Percentiles rank a stretch among this genome's conserved stretches.
These are phyloP conservation scores for Etheostoma cragini DNA, from an alignment of 2,113 vertebrate species.

Conservation along the genomic window DNA sequence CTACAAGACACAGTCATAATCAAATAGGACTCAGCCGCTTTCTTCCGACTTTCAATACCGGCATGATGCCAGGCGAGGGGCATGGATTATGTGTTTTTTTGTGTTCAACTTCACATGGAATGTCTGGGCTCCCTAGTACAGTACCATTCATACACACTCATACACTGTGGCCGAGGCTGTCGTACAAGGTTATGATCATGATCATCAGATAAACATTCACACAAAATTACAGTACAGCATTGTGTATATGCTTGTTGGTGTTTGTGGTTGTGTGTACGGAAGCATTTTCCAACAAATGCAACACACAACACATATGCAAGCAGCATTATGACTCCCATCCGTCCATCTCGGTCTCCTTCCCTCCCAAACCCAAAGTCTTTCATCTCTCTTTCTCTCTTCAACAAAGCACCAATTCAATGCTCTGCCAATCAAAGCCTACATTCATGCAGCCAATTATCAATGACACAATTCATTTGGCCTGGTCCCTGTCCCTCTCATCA, in stretches of 20 bases:
- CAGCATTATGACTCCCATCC: constrained; percentile 45
- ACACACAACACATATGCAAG: constrained; percentile 33
- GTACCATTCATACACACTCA: too few relatives aligned
- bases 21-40: too few relatives aligned
- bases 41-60: too few relatives aligned
- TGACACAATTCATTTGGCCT: constrained; percentile 70
- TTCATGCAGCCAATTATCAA: constrained; percentile 71
- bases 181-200: too few relatives aligned
- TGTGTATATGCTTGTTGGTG: not conserved
- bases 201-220: too few relatives aligned
- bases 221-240: not conserved
- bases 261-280: constrained; percentile 16
- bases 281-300: constrained; percentile 18
- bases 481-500: constrained; percentile 35
- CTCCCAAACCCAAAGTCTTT: constrained; percentile 54
- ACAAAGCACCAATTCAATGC: constrained; percentile 74
- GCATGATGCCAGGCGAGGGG: too few relatives aligned
- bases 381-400: constrained; percentile 55
- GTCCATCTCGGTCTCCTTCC: constrained; percentile 50
- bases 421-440: constrained; percentile 73
- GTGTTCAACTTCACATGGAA: too few relatives aligned
- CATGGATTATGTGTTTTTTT: too few relatives aligned
- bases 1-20: too few relatives aligned
- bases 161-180: too few relatives aligned
- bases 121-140: too few relatives aligned